These are phyloP conservation scores for Triplophysa tibetana DNA, from an alignment of 2,113 vertebrate species.

Conservation along the genomic window DNA sequence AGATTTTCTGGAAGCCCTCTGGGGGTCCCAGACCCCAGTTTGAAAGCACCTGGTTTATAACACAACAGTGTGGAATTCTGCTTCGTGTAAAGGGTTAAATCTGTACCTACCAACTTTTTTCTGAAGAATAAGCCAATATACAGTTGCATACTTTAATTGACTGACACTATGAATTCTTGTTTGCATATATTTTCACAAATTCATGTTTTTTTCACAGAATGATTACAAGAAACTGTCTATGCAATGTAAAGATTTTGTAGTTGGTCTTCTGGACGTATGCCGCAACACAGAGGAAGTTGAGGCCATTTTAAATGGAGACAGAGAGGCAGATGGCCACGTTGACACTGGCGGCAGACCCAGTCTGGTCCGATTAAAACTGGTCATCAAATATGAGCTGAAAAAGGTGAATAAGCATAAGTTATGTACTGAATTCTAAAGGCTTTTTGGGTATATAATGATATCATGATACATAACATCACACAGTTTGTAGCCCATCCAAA, in stretches of 20 bases:
- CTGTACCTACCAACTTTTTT: too few species aligned
- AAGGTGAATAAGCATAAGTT: constrained; percentile 76
- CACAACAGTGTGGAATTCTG: too few species aligned
- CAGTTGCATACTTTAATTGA: too few species aligned
- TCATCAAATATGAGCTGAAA: constrained; percentile 96
- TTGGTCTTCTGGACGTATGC: constrained; percentile 93
- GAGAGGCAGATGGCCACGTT: constrained; percentile 65
- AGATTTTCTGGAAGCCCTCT: too few species aligned
- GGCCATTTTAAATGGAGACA: constrained; percentile 89
- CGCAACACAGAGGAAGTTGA: constrained; percentile 95
- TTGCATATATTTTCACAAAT: not conserved
- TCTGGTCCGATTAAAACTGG: constrained; percentile 90
- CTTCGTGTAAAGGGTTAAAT: too few species aligned
- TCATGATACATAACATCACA: not conserved
- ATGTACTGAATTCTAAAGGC: not conserved
- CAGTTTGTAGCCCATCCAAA: constrained; percentile 98
- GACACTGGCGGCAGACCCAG: constrained; percentile 75
- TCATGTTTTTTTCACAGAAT: constrained; percentile 74
- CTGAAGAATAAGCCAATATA: too few species aligned
- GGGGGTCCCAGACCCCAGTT: too few species aligned
- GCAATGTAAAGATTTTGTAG: constrained; percentile 98
- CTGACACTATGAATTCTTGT: not conserved
- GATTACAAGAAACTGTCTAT: constrained; percentile 94
- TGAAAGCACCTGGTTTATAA: too few species aligned
- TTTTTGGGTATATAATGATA: not conserved